Evolutionary conservation across 2,113 vertebrate genomes (phyloP), one percentile per base, ranked within the genome.

Genomic region (Cyanoramphus novaezelandiae): DNA sequence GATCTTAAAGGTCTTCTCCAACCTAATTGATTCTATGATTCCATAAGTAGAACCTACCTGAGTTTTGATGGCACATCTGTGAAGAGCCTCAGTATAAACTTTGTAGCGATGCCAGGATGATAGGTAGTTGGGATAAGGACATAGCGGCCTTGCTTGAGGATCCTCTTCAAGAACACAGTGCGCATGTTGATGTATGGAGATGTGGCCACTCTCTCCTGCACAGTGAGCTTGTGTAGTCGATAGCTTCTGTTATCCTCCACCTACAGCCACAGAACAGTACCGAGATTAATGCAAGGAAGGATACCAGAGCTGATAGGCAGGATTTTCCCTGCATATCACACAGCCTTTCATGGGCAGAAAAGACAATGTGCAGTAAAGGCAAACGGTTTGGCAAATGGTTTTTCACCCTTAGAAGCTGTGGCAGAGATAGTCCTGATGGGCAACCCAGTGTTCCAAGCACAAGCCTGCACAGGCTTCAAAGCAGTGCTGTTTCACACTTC

Each of bases 221-320:
- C 98, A 31, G 99, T 96, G 19, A 99, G 95, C 92, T 98, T 97
- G 72, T 99, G 99, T 87, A 99, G 97, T 35, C 99, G 98, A 69
- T 98, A 99, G 63, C 97, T 98, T 52, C 99, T 98, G 97, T 99
- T 99, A 41, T 98, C 76, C 92, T 99, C 99, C 96, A 99, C 99
- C 99, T 99, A 82, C 39, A 87, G 65, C 28, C 63, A 41, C 52
- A 59, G 62, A 85, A 23, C 43, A 84, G 33, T 31, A 43, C 0
- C 57, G 50, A 49, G 71, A 4, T 39, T 53, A 15, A 25, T 13
- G 74, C 29, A 71, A 74, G 41, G 49, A 65, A 18, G 33, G 59
- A 10, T 1, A 49, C 17, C 63, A 70, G 71, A 46, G 69, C 16
- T 17, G 11, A 55, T 1, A 15, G 71, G 53, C 49, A 67, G 72